Percentiles rank a stretch among this genome's conserved stretches.
phyloP scores from a whole-genome alignment of 2,113 vertebrate species.

The Esox niger region DNA sequence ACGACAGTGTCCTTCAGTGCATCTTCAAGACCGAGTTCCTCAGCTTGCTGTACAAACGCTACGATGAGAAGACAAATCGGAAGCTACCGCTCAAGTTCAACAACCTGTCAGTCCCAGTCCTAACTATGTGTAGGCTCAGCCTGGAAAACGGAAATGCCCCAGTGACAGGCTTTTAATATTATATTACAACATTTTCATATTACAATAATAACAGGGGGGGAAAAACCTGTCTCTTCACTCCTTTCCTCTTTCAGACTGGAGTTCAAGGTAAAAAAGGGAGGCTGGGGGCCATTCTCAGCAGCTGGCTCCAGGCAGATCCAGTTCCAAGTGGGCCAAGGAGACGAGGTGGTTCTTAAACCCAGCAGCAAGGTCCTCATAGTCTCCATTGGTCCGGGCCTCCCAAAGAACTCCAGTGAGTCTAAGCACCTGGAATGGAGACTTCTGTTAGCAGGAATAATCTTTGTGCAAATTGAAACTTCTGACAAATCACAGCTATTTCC shows the following conservation, averaged over 20 bases:
- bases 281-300: constrained; percentile 76
- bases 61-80: constrained; percentile 67
- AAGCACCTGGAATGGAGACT: not conserved
- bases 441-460: not conserved
- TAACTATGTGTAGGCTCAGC: not conserved
- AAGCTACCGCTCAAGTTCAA: constrained; percentile 77
- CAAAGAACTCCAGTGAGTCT: constrained; percentile 75
- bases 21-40: constrained; percentile 81
- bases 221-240: too few relatives aligned
- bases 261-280: constrained; percentile 83
- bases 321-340: constrained; percentile 72
- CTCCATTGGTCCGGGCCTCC: constrained; percentile 74
- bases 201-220: too few relatives aligned
- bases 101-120: constrained; percentile 73
- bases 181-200: too few relatives aligned
- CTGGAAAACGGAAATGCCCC: too few relatives aligned
- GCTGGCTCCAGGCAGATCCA: constrained; percentile 80
- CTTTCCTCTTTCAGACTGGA: constrained; percentile 68
- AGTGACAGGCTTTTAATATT: too few relatives aligned
- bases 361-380: constrained; percentile 71
- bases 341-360: constrained; percentile 65
- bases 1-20: constrained; percentile 80
- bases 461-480: not conserved
- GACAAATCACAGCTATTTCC: not conserved
- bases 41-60: constrained; percentile 78